phyloP scores from a whole-genome alignment of 2,113 vertebrate species.

The Eulemur rufifrons region DNA sequence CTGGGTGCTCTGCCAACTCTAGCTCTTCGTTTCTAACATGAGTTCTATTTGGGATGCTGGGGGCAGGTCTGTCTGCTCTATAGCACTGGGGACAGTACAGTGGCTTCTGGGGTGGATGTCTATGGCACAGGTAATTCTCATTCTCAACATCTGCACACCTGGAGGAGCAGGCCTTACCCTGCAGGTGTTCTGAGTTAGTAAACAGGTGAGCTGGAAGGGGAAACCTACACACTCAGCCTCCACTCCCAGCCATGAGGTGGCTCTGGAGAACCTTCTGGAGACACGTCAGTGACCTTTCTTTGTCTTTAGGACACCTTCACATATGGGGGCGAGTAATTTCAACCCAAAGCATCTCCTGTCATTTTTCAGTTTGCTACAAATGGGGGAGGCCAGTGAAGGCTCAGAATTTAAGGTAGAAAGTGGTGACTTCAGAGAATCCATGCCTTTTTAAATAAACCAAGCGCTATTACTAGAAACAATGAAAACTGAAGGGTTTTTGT shows the following conservation, averaged over 20 bases:
- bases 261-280: not conserved
- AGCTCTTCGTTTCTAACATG: not conserved
- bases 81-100: not conserved
- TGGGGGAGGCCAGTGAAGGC: not conserved
- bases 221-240: not conserved
- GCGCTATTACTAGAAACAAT: not conserved
- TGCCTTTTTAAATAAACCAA: not conserved
- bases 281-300: not conserved
- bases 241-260: not conserved
- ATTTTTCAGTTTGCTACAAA: not conserved
- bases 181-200: not conserved
- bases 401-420: not conserved
- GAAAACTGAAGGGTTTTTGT: not conserved
- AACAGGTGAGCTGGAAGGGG: not conserved
- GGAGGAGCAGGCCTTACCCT: not conserved
- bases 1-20: too few relatives aligned
- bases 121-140: not conserved
- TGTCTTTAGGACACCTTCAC: not conserved
- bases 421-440: not conserved
- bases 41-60: not conserved
- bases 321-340: not conserved
- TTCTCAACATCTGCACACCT: not conserved
- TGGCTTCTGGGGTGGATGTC: not conserved
- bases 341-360: not conserved
- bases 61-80: not conserved